Evolutionary conservation across 2,113 vertebrate species (phyloP).

Genomic region (Crotalus helleri): DNA sequence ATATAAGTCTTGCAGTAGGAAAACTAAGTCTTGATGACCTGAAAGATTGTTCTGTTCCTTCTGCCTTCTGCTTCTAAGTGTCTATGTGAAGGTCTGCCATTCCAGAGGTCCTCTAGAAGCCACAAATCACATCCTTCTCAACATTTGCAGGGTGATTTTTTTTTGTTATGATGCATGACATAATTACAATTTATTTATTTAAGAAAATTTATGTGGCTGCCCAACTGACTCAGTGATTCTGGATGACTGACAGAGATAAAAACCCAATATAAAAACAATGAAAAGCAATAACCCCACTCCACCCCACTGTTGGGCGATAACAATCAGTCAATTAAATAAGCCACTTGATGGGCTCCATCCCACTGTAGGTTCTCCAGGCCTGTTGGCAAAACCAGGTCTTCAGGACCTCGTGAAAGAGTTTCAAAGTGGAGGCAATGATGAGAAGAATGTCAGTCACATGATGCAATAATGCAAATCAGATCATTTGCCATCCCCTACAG

Average conservation of each 20-base stretch:
- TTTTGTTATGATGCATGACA: neutral
- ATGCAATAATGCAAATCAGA: neutral
- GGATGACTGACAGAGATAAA: neutral
- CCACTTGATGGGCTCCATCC: neutral
- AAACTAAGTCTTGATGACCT: neutral
- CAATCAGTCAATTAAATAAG: neutral
- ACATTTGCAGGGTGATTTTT: neutral
- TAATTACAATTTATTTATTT: neutral
- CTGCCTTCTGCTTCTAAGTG: neutral
- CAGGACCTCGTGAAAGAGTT: neutral
- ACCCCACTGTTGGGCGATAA: neutral
- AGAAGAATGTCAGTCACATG: neutral
- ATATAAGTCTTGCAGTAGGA: neutral
- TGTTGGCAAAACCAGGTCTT: neutral
- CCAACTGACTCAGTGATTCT: neutral
- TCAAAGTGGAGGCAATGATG: neutral
- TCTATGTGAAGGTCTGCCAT: neutral
- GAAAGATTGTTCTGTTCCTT: neutral
- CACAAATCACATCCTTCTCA: neutral
- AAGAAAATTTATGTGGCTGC: neutral
- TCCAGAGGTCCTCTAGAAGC: neutral
- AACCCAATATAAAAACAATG: neutral
- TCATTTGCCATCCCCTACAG: neutral
- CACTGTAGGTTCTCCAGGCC: neutral
- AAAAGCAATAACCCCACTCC: neutral